Evolutionary conservation across 1,140 invertebrate species (phyloP).

Genomic region (Brachionus calyciflorus): DNA sequence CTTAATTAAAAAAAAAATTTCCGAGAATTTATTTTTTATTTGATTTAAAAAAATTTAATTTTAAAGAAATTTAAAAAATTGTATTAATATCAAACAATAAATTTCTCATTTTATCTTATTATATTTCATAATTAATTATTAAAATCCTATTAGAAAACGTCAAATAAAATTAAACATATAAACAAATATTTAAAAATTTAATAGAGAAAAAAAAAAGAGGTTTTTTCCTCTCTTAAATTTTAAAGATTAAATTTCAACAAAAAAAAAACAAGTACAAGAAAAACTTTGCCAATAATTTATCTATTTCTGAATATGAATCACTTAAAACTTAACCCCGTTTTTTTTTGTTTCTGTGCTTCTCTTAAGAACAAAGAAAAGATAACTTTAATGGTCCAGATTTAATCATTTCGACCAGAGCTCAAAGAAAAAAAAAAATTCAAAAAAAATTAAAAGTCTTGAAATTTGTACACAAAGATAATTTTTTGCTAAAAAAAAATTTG

Average conservation of each 20-base stretch:
- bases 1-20: too few relatives aligned
- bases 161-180: slow-evolving; percentile 37
- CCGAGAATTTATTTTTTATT: too few relatives aligned
- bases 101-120: slow-evolving; percentile 30
- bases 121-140: slow-evolving; percentile 38
- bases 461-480: slow-evolving; percentile 33
- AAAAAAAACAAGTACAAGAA: neutral
- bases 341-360: too few relatives aligned
- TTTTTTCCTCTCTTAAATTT: slow-evolving; percentile 24
- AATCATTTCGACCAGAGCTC: slow-evolving; percentile 26
- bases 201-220: too few relatives aligned
- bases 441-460: neutral
- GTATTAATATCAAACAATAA: too few relatives aligned
- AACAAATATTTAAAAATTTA: slow-evolving; percentile 1
- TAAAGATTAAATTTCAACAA: slow-evolving; percentile 31
- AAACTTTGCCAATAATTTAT: slow-evolving; percentile 8
- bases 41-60: too few relatives aligned
- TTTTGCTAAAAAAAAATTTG: too few relatives aligned
- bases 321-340: slow-evolving; percentile 25
- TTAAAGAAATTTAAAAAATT: too few relatives aligned
- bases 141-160: slow-evolving; percentile 8
- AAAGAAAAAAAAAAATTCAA: too few relatives aligned
- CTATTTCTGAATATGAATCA: slow-evolving; percentile 18
- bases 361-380: neutral
- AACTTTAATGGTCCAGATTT: slow-evolving; percentile 15